Evolutionary conservation across 1,140 invertebrate genomes (phyloP).

Genomic region (Mactra quadrangularis): DNA sequence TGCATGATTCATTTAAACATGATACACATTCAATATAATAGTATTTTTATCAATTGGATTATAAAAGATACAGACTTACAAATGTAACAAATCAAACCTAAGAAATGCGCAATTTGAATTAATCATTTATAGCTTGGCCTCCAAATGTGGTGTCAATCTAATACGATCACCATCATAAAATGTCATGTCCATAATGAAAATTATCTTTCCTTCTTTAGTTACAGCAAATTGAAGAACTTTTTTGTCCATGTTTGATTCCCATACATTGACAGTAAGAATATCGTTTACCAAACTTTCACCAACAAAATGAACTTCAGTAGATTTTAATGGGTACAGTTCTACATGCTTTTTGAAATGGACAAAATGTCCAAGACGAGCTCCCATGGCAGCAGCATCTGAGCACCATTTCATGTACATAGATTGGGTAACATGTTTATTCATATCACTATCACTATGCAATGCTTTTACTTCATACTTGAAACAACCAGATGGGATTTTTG

Average conservation of each 20-base stretch:
- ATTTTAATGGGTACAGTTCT: conserved; percentile 24
- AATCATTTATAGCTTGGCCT: conserved; percentile 26
- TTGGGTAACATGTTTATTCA: conserved; percentile 58
- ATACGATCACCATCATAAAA: conserved; percentile 17
- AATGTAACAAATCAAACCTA: no score
- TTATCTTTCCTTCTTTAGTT: not conserved
- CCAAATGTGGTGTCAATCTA: not conserved
- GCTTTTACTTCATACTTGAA: conserved; percentile 26
- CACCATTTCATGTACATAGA: conserved; percentile 54
- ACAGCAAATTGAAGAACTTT: conserved; percentile 22
- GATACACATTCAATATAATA: no score
- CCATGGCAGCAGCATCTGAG: conserved; percentile 41
- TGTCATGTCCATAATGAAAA: conserved; percentile 12
- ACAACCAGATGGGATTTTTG: not conserved
- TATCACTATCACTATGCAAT: conserved; percentile 58
- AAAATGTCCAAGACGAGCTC: conserved; percentile 16
- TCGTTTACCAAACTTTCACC: conserved; percentile 41
- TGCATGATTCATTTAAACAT: no score
- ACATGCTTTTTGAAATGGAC: conserved; percentile 28
- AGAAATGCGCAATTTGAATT: no score
- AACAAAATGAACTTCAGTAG: not conserved
- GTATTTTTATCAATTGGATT: no score
- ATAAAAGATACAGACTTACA: no score
- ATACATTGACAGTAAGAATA: conserved; percentile 8
- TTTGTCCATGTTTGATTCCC: not conserved